A percentile compares a stretch with the other conserved stretches of the same genome.
Evolutionary conservation across 2,113 vertebrate species (phyloP).

Genomic region (Solenodon paradoxus): DNA sequence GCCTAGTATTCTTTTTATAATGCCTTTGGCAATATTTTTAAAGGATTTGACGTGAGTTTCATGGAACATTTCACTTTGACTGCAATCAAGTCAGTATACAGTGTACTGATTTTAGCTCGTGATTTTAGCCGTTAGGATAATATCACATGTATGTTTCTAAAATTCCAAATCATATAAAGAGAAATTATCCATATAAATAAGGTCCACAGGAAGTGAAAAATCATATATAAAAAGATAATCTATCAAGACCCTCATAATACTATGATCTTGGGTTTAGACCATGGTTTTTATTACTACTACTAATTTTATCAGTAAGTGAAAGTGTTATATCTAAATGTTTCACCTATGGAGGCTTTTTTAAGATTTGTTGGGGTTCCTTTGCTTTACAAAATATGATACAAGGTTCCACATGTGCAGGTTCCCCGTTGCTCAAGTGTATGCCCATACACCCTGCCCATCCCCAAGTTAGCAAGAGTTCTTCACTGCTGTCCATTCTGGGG

Average conservation of each 20-base stretch:
- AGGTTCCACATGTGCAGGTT: too few species aligned
- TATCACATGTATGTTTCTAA: neutral
- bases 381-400: too few species aligned
- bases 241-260: neutral
- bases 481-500: too few species aligned
- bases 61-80: neutral
- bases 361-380: too few species aligned
- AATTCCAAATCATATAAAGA: neutral
- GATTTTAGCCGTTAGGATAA: neutral
- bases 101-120: neutral
- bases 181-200: neutral
- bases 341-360: neutral
- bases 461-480: too few species aligned
- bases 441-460: too few species aligned
- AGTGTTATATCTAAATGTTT: neutral
- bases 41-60: neutral
- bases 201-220: neutral
- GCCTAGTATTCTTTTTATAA: neutral
- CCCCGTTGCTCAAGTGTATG: too few species aligned
- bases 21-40: neutral
- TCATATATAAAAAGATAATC: neutral
- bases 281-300: neutral
- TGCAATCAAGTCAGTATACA: neutral
- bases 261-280: neutral
- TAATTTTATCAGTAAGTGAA: neutral